Evolutionary conservation across 2,797 vertebrate species (phyloP).

Genomic region (Cetoscarus ocellatus): DNA sequence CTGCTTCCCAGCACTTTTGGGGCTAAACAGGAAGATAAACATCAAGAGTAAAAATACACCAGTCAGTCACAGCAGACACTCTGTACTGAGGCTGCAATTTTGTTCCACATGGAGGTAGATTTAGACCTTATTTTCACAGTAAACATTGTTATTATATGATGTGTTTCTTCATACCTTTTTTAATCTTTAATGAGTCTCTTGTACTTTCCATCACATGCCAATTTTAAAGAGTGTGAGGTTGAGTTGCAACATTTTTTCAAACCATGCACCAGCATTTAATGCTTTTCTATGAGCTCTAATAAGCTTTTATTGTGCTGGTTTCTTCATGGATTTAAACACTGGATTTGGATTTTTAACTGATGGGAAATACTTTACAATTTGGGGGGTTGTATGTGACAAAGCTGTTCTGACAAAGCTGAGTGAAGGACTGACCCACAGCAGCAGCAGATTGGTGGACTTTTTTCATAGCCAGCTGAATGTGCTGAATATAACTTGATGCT

Average conservation of each 20-base stretch:
- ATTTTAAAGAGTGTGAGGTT: slow-evolving; percentile 15
- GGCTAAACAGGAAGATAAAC: slow-evolving; percentile 45
- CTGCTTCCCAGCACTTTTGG: slow-evolving; percentile 38
- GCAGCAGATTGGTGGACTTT: too few species aligned
- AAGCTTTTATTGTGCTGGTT: too few species aligned
- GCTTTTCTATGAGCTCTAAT: too few species aligned
- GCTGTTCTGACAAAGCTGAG: too few species aligned
- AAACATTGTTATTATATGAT: slow-evolving; percentile 28
- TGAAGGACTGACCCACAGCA: too few species aligned
- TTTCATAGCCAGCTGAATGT: too few species aligned
- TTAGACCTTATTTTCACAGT: slow-evolving; percentile 27
- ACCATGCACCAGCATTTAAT: slow-evolving; percentile 10
- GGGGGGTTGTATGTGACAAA: too few species aligned
- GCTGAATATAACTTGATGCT: too few species aligned
- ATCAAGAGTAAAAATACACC: slow-evolving; percentile 25
- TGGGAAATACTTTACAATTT: too few species aligned
- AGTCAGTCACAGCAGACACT: slow-evolving; percentile 15
- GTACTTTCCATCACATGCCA: slow-evolving; percentile 28
- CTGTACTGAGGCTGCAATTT: slow-evolving; percentile 21
- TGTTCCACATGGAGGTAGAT: slow-evolving; percentile 7
- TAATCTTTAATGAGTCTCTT: slow-evolving; percentile 27
- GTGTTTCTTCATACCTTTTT: slow-evolving; percentile 12
- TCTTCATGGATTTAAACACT: too few species aligned
- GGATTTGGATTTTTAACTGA: too few species aligned
- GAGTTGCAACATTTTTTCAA: slow-evolving; percentile 19